These are phyloP conservation scores for Drosophila atroscutellata DNA, from an alignment of 2,888 invertebrate species.

Conservation along the genomic window DNA sequence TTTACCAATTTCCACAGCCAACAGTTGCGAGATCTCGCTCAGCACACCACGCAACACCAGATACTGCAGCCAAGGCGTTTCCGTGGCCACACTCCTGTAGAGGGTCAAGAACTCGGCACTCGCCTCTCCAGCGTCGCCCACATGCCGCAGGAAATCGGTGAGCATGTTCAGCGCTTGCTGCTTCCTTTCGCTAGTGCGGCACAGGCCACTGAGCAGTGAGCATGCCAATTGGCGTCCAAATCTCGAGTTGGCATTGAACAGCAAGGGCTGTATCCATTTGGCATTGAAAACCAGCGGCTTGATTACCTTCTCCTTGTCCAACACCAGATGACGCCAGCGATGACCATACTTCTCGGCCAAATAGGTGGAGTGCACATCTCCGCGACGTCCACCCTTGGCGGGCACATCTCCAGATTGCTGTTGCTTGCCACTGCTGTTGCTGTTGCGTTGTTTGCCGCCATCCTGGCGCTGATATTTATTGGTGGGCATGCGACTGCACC, in stretches of 20 bases:
- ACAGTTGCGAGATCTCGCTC: constrained; percentile 92
- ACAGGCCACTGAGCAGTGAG: constrained; percentile 93
- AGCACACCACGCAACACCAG: constrained; percentile 94
- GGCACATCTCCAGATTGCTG: constrained; percentile 29
- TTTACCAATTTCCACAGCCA: constrained; percentile 95
- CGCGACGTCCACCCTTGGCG: constrained; percentile 25
- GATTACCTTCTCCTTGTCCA: constrained; percentile 81
- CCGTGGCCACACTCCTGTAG: constrained; percentile 93
- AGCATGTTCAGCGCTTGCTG: constrained; percentile 93
- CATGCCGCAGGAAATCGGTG: constrained; percentile 94
- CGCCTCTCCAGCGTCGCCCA: constrained; percentile 95
- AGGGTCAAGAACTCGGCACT: constrained; percentile 95
- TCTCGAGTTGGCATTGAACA: constrained; percentile 96
- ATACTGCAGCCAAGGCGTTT: constrained; percentile 97
- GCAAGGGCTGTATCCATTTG: constrained; percentile 94
- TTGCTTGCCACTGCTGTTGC: constrained; percentile 61
- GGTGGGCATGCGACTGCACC: constrained; percentile 89
- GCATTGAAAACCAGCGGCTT: constrained; percentile 86
- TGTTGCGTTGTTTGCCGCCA: constrained; percentile 51
- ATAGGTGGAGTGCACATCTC: constrained; percentile 85
- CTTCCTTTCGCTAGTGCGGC: constrained; percentile 89
- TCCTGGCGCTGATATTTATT: constrained; percentile 59
- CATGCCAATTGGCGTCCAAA: constrained; percentile 95
- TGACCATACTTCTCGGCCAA: constrained; percentile 91
- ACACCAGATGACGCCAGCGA: constrained; percentile 87